phyloP scores from a whole-genome alignment of 2,888 invertebrate genomes.

The Aspidiotus rigidus region DNA sequence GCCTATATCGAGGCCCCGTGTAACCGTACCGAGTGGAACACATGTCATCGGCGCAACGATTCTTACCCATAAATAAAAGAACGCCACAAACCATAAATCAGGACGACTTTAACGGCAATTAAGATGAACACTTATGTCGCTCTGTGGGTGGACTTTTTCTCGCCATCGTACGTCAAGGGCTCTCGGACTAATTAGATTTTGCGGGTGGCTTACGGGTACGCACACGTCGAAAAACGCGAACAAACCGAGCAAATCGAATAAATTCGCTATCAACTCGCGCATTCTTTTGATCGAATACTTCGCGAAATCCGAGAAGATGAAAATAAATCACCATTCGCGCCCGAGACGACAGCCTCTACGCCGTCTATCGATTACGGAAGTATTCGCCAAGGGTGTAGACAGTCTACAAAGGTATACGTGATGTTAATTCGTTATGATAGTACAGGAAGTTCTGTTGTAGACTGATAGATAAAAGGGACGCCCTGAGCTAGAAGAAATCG shows the following conservation, averaged over 20 bases:
- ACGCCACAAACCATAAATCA: constrained; percentile 31
- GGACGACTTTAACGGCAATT: constrained; percentile 33
- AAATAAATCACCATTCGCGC: not conserved
- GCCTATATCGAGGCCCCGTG: not conserved
- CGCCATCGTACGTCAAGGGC: constrained; percentile 17
- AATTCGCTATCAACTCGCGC: not conserved
- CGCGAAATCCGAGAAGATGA: not conserved
- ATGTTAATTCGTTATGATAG: too few relatives aligned
- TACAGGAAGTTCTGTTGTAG: too few relatives aligned
- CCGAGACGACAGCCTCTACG: not conserved
- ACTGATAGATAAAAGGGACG: too few relatives aligned
- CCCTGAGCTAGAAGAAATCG: too few relatives aligned
- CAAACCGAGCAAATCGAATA: not conserved
- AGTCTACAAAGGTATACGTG: too few relatives aligned
- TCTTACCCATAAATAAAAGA: constrained; percentile 25
- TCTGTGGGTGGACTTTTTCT: constrained; percentile 32
- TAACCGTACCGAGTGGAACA: constrained; percentile 15
- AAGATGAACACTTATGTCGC: constrained; percentile 31
- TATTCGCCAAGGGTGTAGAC: not conserved
- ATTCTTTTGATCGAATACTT: not conserved
- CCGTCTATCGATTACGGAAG: not conserved
- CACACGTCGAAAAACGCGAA: not conserved
- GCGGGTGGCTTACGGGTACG: not conserved
- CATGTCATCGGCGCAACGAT: constrained; percentile 29
- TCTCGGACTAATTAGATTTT: constrained; percentile 2